A percentile compares a stretch with the other conserved stretches of the same genome.
phyloP scores from a whole-genome alignment of 2,888 invertebrate species.

The Heliconius hortense region DNA sequence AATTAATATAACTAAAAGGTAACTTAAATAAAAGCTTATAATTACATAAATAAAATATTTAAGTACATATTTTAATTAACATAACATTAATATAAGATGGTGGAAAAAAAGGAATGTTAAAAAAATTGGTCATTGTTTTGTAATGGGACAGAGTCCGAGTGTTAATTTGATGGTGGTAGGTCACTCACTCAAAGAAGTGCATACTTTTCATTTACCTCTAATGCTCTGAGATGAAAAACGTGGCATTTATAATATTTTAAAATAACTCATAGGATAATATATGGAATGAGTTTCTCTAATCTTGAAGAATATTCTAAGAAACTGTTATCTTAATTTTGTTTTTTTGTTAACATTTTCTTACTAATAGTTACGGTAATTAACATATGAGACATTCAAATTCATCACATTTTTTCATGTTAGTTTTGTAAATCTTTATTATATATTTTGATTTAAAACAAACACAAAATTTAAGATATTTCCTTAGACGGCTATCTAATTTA shows the following conservation, averaged over 20 bases:
- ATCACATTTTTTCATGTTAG: neutral
- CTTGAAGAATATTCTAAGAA: neutral
- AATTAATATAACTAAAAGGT: constrained; percentile 8
- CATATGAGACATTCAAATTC: neutral
- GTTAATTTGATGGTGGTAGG: no score
- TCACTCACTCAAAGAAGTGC: no score
- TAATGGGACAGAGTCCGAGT: no score
- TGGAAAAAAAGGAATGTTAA: neutral
- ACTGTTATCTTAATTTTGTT: neutral
- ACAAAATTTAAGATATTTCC: no score
- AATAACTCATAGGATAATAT: no score
- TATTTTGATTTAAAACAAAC: neutral
- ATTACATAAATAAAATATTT: constrained; percentile 8
- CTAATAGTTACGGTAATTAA: neutral
- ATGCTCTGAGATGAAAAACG: no score
- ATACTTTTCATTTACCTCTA: no score
- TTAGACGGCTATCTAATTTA: neutral
- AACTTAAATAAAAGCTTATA: constrained; percentile 14
- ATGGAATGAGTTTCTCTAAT: neutral
- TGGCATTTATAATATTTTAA: no score
- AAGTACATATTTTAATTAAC: neutral
- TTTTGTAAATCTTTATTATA: neutral
- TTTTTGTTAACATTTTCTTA: neutral
- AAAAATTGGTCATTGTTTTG: neutral
- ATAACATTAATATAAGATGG: neutral